A percentile compares a stretch with the other conserved stretches of the same genome.
Conservation (phyloP, 2,797 vertebrate genomes). For the Gymnodraco acuticeps region DNA sequence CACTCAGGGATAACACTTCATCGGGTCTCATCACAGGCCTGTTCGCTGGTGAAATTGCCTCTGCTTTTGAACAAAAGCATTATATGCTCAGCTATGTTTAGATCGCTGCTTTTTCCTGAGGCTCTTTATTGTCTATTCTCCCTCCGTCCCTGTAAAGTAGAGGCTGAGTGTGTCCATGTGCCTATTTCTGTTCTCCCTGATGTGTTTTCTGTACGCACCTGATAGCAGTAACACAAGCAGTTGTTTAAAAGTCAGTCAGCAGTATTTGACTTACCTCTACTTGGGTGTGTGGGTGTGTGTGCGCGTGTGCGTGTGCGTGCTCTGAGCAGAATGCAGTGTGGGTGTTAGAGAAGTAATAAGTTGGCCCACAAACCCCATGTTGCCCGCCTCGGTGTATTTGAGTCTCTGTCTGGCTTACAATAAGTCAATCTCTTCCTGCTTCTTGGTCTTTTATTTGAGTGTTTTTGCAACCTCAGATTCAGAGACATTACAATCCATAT, state of each 20-base stretch:
- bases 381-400: neutral
- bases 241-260: slow-evolving; percentile 4
- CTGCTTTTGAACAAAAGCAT: slow-evolving; percentile 58
- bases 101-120: slow-evolving; percentile 37
- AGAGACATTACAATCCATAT: slow-evolving; percentile 31
- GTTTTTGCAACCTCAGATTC: slow-evolving; percentile 17
- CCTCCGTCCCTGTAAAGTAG: slow-evolving; percentile 40
- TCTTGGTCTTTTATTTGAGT: neutral
- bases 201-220: slow-evolving; percentile 7
- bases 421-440: slow-evolving; percentile 11
- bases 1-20: slow-evolving; percentile 58
- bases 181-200: slow-evolving; percentile 21
- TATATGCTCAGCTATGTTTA: slow-evolving; percentile 64
- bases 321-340: neutral
- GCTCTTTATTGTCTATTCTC: slow-evolving; percentile 36
- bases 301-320: too few relatives aligned
- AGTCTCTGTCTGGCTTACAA: slow-evolving; percentile 7
- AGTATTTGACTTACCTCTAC: neutral
- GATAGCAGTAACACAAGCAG: slow-evolving; percentile 6
- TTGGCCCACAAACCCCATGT: slow-evolving; percentile 9
- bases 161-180: slow-evolving; percentile 16
- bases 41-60: slow-evolving; percentile 57
- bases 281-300: too few relatives aligned
- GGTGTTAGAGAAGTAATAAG: slow-evolving; percentile 23
- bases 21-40: slow-evolving; percentile 49